phyloP scores from a whole-genome alignment of 2,888 invertebrate genomes.

The Himalopsyche japonica region DNA sequence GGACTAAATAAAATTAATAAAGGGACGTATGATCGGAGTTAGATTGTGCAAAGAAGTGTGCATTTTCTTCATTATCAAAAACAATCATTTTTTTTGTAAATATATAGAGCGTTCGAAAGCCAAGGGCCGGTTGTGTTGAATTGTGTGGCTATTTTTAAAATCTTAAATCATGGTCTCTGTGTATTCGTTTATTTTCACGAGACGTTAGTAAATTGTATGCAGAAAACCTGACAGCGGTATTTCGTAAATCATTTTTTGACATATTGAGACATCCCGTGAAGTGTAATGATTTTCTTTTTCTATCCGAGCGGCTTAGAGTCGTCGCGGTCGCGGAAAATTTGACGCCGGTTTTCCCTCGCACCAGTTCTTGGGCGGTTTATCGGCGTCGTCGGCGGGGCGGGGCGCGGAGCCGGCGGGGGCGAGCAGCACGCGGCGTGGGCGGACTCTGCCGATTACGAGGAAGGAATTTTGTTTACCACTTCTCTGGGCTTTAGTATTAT shows the following conservation, averaged over 20 bases:
- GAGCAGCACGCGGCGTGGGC: slow-evolving; percentile 46
- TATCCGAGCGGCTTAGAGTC: neutral
- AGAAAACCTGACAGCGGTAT: no score
- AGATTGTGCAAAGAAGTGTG: no score
- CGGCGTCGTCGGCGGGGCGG: neutral
- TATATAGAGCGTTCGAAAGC: no score
- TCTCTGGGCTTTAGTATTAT: neutral
- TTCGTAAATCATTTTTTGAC: neutral
- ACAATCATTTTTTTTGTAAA: no score
- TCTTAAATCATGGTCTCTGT: no score
- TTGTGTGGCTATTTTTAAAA: no score
- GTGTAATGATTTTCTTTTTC: neutral
- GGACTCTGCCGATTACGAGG: slow-evolving; percentile 35
- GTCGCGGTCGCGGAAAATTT: neutral
- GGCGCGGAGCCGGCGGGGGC: slow-evolving; percentile 42
- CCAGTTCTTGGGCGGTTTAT: neutral
- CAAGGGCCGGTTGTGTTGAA: no score
- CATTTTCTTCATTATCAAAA: no score
- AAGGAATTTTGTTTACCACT: slow-evolving; percentile 52
- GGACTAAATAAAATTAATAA: no score
- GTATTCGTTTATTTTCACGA: no score
- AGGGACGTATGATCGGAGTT: no score
- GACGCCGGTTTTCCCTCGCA: neutral
- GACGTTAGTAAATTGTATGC: no score
- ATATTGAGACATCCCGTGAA: neutral